Percentiles rank a stretch among this genome's conserved stretches.
Evolutionary conservation across 2,797 vertebrate genomes (phyloP).

Genomic region (Sphaeramia orbicularis): DNA sequence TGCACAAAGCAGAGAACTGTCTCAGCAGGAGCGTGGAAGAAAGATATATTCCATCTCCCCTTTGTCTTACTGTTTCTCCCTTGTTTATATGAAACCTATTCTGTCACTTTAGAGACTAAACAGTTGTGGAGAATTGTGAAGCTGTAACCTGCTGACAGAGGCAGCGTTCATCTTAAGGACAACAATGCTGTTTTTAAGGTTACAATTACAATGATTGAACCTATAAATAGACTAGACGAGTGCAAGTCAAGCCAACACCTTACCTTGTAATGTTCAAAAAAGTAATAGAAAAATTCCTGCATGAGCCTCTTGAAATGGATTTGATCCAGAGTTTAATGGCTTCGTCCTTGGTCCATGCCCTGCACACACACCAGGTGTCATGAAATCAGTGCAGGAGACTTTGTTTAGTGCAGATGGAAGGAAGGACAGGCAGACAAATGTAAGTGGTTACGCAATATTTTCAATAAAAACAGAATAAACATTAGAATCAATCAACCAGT

Average conservation of each 20-base stretch:
- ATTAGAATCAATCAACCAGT: not conserved
- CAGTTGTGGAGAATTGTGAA: constrained; percentile 31
- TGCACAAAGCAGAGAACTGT: constrained; percentile 14
- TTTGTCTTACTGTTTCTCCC: constrained; percentile 9
- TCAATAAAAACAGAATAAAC: not conserved
- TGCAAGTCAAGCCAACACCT: no score
- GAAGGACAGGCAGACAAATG: no score
- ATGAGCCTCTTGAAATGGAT: no score
- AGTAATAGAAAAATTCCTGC: no score
- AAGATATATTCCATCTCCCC: constrained; percentile 8
- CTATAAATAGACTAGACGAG: no score
- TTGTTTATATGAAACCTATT: constrained; percentile 35
- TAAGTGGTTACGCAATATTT: no score
- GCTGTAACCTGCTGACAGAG: constrained; percentile 24
- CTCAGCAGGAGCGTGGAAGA: constrained; percentile 17
- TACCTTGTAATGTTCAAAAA: no score
- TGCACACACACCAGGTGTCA: no score
- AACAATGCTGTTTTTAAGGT: constrained; percentile 20
- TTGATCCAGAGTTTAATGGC: no score
- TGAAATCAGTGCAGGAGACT: no score
- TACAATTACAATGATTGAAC: constrained; percentile 8
- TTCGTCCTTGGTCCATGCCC: no score
- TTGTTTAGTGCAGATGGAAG: no score
- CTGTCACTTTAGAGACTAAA: constrained; percentile 29
- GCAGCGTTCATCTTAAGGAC: constrained; percentile 46